Base-by-base conservation (phyloP, 2,888 invertebrate genomes). In the Proisotoma minuta region DNA sequence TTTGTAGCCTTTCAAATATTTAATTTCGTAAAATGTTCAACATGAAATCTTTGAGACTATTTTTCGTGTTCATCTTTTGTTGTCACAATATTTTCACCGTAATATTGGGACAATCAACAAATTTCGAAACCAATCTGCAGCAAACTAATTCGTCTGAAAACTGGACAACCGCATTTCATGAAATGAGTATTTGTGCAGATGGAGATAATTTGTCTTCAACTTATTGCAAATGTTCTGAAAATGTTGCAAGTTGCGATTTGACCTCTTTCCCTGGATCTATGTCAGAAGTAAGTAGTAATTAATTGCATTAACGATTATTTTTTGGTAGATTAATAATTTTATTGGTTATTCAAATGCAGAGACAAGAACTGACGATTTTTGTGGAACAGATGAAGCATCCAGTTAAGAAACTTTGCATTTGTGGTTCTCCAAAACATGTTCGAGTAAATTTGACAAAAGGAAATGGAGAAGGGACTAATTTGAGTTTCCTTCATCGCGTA, bases 191-290 rank as follows among this genome's bases (percentile, higher is more conserved):
- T 26, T 63, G 63, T 22, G 2, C 34, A 3, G 3, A 23, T 20
- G n/a, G 18, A 0, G 59, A 63, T 23, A 23, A 28, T 1, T n/a
- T 59, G 28, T 59, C 63, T 1, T 50, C 53, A 18, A 43, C 51
- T 1, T 61, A 58, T 23, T 64, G 64, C 57, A 51, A 15, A 4
- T 64, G 64, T 39, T 20, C 2, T 2, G 23, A 61, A 1, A 15
- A 53, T n/a, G 59, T 61, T n/a, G 58, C 60, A 3, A 61, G 43
- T 20, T 64, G 64, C 52, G 64, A 64, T 22, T 64, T 61, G 24
- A 47, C 64, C 1, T 5, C 28, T 1, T 58, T 20, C 27, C 18
- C 28, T 12, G 29, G 3, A 1, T 12, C 23, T n/a, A 18, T 15
- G 22, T 29, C 29, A 27, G 18, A 29, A 8, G 18, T 50, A 50